phyloP scores from a whole-genome alignment of 1,140 invertebrate genomes.

The Drosophila kanapiae region DNA sequence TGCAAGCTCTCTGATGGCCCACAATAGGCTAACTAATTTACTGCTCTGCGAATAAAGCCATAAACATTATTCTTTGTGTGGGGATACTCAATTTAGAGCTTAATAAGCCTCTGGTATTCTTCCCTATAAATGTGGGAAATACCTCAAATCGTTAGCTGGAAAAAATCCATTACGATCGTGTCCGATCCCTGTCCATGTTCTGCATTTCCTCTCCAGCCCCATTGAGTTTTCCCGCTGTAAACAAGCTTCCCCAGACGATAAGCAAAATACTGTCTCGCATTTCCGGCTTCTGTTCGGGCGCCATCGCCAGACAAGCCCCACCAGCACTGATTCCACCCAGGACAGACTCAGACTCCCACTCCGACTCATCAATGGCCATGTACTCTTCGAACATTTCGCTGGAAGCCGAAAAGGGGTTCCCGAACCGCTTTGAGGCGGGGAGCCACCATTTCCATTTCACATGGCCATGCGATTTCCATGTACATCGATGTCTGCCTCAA shows the following conservation, averaged over 20 bases:
- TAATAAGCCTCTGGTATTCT: neutral
- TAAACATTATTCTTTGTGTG: neutral
- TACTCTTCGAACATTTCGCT: constrained; percentile 58
- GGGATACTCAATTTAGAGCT: neutral
- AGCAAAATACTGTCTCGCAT: constrained; percentile 71
- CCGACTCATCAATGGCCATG: constrained; percentile 46
- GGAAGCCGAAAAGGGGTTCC: constrained; percentile 48
- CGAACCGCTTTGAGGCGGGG: constrained; percentile 7
- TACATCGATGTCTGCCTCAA: constrained; percentile 67
- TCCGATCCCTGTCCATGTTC: constrained; percentile 11
- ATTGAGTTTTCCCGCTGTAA: constrained; percentile 43
- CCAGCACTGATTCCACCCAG: constrained; percentile 34
- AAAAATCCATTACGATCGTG: constrained; percentile 10
- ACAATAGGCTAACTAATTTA: neutral
- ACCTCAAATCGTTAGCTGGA: neutral
- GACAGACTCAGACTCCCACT: neutral
- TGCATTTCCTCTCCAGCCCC: constrained; percentile 38
- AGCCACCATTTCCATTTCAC: constrained; percentile 64
- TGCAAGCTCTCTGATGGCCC: constrained; percentile 1
- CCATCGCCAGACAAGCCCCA: constrained; percentile 43
- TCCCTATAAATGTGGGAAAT: neutral
- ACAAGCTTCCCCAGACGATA: constrained; percentile 60
- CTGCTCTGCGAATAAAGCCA: neutral
- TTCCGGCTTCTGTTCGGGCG: constrained; percentile 69
- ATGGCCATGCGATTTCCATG: constrained; percentile 79